These are phyloP conservation scores for Troglohyphantes excavatus DNA, from an alignment of 2,888 invertebrate species.

Conservation along the genomic window DNA sequence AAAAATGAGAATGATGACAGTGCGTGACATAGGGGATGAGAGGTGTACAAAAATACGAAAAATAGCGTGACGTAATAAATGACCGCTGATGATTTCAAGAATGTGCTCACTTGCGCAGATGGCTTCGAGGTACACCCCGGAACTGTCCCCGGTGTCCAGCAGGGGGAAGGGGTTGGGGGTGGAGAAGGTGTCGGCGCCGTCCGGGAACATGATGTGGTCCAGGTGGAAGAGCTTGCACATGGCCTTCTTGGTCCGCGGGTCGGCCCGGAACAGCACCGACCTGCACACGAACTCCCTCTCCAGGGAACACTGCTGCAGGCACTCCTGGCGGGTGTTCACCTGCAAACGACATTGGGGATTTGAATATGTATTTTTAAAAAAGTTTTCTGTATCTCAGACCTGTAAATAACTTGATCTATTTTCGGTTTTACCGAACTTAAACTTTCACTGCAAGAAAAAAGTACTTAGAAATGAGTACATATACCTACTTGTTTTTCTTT, in stretches of 20 bases:
- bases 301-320: constrained; percentile 93
- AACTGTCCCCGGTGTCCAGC: constrained; percentile 94
- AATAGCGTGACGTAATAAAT: too few species aligned
- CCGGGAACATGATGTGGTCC: constrained; percentile 94
- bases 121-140: constrained; percentile 95
- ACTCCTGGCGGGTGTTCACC: constrained; percentile 94
- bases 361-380: too few species aligned
- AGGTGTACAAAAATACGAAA: too few species aligned
- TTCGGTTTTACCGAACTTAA: not conserved
- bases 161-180: constrained; percentile 90
- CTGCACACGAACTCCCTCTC: constrained; percentile 96
- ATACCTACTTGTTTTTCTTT: too few species aligned
- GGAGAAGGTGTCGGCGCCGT: constrained; percentile 93
- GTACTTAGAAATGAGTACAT: too few species aligned
- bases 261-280: constrained; percentile 86
- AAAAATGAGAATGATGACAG: too few species aligned
- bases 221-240: constrained; percentile 96
- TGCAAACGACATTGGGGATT: constrained; percentile 81
- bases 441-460: too few species aligned
- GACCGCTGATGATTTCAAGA: too few species aligned
- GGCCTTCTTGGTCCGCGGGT: constrained; percentile 85
- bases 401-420: too few species aligned
- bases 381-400: too few species aligned
- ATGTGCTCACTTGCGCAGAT: constrained; percentile 92
- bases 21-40: too few species aligned